Percentiles rank a stretch among this genome's conserved stretches.
Conservation (phyloP, 1,140 invertebrate species). For the Grapholita molesta region DNA sequence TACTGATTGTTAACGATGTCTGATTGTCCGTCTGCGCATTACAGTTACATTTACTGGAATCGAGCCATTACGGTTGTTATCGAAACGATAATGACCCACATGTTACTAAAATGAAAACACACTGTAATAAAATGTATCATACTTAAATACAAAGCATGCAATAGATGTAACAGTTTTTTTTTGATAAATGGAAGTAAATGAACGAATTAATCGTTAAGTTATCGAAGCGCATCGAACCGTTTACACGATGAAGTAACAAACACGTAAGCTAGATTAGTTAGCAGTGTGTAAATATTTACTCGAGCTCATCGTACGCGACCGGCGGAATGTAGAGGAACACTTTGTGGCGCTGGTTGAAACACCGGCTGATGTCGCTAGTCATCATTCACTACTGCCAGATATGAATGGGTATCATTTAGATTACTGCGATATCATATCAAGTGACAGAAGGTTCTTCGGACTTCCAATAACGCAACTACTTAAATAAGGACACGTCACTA, state of each 20-base stretch:
- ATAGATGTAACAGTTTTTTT: not conserved
- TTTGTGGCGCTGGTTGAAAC: slow-evolving; percentile 37
- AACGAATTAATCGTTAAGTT: not conserved
- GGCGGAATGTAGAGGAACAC: slow-evolving; percentile 41
- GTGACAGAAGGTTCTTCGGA: not conserved
- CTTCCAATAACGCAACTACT: not conserved
- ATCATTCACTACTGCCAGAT: slow-evolving; percentile 22
- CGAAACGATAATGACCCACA: not conserved
- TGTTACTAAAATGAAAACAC: not conserved
- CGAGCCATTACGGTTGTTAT: not conserved
- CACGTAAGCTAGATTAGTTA: slow-evolving; percentile 7
- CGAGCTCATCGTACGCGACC: slow-evolving; percentile 29
- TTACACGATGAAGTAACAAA: not conserved
- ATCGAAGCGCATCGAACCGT: slow-evolving; percentile 4
- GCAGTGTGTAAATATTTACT: slow-evolving; percentile 40
- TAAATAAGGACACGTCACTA: not conserved
- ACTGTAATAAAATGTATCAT: not conserved
- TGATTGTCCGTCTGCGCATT: not conserved
- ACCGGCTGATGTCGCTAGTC: slow-evolving; percentile 38
- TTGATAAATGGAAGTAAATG: not conserved
- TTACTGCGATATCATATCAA: not conserved
- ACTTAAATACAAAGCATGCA: not conserved
- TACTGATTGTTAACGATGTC: not conserved
- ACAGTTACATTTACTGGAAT: not conserved
- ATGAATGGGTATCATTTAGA: slow-evolving; percentile 4